Evolutionary conservation across 2,113 vertebrate genomes (phyloP).

Genomic region (Platysternon megacephalum): DNA sequence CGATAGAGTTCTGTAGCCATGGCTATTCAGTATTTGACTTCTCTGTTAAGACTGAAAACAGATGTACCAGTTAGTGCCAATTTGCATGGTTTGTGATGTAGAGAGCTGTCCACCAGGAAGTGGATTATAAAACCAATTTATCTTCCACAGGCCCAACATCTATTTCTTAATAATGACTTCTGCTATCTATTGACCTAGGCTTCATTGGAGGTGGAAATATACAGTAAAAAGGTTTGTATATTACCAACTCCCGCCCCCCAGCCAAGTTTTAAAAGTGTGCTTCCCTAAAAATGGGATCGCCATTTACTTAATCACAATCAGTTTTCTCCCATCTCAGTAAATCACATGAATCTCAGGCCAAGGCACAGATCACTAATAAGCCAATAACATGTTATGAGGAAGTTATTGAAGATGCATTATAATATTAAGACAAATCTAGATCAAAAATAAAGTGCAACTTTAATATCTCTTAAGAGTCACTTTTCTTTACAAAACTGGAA

Average conservation of each 20-base stretch:
- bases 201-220: background rate
- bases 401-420: background rate
- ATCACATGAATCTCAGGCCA: background rate
- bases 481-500: background rate
- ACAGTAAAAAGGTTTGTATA: background rate
- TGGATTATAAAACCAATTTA: background rate
- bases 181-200: background rate
- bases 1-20: too few species aligned
- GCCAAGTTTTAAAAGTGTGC: background rate
- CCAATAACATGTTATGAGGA: background rate
- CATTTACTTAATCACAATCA: background rate
- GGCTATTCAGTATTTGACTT: too few species aligned
- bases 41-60: too few species aligned
- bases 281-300: background rate
- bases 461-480: background rate
- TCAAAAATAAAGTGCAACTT: background rate
- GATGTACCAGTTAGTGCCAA: too few species aligned
- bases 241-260: background rate
- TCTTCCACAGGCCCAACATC: background rate
- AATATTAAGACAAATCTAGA: background rate
- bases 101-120: too few species aligned
- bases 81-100: too few species aligned
- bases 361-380: background rate
- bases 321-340: background rate
- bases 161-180: background rate